Evolutionary conservation across 2,888 invertebrate species (phyloP).

Genomic region (Agonopterix heracliana): DNA sequence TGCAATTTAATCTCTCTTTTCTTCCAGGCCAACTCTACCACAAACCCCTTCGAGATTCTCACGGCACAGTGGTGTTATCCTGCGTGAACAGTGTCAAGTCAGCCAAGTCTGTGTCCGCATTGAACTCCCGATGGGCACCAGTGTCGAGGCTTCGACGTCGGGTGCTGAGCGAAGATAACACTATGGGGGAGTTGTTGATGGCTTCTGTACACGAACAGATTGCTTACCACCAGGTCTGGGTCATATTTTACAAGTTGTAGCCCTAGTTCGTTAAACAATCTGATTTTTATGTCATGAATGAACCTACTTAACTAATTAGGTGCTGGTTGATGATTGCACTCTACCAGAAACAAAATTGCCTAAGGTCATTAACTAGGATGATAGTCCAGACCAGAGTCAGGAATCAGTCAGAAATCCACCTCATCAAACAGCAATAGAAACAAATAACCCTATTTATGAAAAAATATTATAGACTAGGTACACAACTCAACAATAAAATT

Average conservation of each 20-base stretch:
- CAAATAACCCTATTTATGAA: no score
- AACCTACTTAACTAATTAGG: no score
- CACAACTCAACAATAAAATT: no score
- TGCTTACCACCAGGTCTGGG: constrained; percentile 73
- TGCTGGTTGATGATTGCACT: no score
- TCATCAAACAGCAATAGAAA: no score
- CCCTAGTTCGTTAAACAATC: neutral
- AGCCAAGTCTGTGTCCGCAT: constrained; percentile 89
- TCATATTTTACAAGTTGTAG: neutral
- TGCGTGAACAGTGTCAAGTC: constrained; percentile 86
- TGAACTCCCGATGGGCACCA: constrained; percentile 95
- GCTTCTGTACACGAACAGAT: constrained; percentile 90
- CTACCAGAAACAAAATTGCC: no score
- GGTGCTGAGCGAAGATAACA: constrained; percentile 82
- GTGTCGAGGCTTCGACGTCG: constrained; percentile 89
- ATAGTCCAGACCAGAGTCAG: no score
- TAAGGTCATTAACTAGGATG: no score
- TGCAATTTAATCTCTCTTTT: neutral
- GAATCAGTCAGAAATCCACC: no score
- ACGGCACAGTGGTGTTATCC: constrained; percentile 93
- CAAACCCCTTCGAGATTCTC: constrained; percentile 90
- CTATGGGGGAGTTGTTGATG: constrained; percentile 89
- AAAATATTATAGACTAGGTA: no score
- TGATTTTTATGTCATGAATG: no score
- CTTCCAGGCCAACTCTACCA: constrained; percentile 88